Evolutionary conservation across 1,140 invertebrate species (phyloP), one percentile per base, ranked within the genome.

Genomic region (Ptiloglossa arizonensis): DNA sequence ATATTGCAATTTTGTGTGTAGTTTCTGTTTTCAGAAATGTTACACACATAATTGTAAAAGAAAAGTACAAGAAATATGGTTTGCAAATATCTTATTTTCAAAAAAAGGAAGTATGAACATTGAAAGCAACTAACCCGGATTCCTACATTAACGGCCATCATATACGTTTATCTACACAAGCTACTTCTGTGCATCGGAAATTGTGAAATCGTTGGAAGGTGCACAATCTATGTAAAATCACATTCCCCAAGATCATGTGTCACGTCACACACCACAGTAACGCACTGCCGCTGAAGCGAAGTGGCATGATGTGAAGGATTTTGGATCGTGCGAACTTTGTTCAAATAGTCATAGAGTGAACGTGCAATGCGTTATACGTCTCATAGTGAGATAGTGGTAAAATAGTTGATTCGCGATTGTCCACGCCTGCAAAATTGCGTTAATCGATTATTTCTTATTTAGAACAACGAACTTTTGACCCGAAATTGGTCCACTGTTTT

Each of bases 281-380:
- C 50, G 81, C 77, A 80, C 54, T 67, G 78, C 66, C 63, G 29
- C 62, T 62, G 64, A 17, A 63, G 32, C 59, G 64, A 57, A 82
- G 79, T 86, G 81, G 83, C 77, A 75, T 81, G 86, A 85, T 86
- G 68, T 73, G 52, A 75, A 81, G 73, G 74, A 83, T 82, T 85
- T 82, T 80, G 64, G 73, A 85, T 87, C 70, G 77, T 83, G 82
- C 70, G 83, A 82, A 86, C 85, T 87, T 87, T 87, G 80, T 84
- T 79, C 81, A 68, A 82, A 82, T 72, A 87, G 83, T 87, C 74
- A 64, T 46, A 57, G 22, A 19, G 56, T 52, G 22, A 50, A 71
- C 52, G 67, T 60, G 64, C 32, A 4, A 46, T 29, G 54, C 19
- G 17, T 24, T 38, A 3, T 32, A 9, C n/a, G 38, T 67, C 24